A percentile compares a stretch with the other conserved stretches of the same genome.
phyloP scores from a whole-genome alignment of 2,797 vertebrate genomes.

The Coilia nasus region DNA sequence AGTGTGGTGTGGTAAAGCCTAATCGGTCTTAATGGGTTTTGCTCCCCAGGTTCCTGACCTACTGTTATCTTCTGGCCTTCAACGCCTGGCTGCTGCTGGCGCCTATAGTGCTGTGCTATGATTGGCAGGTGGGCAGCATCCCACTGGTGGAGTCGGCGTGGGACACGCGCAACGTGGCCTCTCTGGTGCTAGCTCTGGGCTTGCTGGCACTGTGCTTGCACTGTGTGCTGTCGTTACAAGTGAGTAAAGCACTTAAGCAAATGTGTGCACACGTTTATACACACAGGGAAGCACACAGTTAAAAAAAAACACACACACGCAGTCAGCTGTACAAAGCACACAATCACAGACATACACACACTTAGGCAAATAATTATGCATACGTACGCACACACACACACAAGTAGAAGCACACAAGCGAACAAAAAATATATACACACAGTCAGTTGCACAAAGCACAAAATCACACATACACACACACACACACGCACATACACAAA shows the following conservation, averaged over 20 bases:
- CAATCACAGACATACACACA: background rate
- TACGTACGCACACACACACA: background rate
- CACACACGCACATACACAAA: too few relatives aligned
- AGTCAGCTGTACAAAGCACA: background rate
- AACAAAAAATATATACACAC: too few relatives aligned
- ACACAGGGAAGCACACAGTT: background rate
- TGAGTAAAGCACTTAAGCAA: conserved; percentile 60
- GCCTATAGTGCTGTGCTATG: conserved; percentile 89
- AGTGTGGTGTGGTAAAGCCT: too few relatives aligned
- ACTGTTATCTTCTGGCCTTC: conserved; percentile 92
- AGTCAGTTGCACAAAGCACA: too few relatives aligned
- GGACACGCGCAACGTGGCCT: conserved; percentile 84
- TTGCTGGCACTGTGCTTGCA: conserved; percentile 79
- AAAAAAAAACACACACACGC: background rate
- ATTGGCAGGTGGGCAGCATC: conserved; percentile 98
- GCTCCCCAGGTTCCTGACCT: conserved; percentile 84
- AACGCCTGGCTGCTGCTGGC: conserved; percentile 92
- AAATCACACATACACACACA: too few relatives aligned
- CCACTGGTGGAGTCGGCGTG: conserved; percentile 88
- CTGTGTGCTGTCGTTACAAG: conserved; percentile 83
- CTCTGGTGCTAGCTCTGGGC: conserved; percentile 76
- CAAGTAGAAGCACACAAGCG: background rate
- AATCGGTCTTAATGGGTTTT: background rate
- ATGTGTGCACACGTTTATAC: background rate
- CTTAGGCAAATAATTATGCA: too few relatives aligned